Base-by-base conservation (phyloP, 1,140 invertebrate species). In the Ceratina calcarata region DNA sequence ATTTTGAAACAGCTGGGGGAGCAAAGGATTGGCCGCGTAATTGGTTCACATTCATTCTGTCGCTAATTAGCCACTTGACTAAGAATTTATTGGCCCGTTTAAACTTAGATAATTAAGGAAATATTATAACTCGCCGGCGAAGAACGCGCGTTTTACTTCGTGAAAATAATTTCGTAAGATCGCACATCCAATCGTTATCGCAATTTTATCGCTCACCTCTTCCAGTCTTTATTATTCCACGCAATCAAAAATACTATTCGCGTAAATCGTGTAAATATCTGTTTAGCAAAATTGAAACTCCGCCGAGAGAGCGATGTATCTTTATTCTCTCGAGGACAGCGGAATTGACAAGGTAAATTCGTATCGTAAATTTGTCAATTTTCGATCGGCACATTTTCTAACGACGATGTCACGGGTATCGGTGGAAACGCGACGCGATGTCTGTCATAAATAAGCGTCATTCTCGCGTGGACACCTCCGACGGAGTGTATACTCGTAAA, bases 31-130 rank as follows among this genome's bases (percentile, higher is more conserved):
- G n/a, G 37, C 6, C 49, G 27, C 51, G 15, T 57, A 66, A 66
- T 74, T 32, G 37, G 71, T 16, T 45, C 27, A 7, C 72, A 20
- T 74, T 66, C 32, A 73, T 57, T 27, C 55, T 18, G 49, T 1
- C n/a, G 4, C 24, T 74, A 65, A 74, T 74, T 74, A 10, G 49
- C 61, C 27, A 53, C 32, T 74, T 37, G 65, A 65, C n/a, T 62
- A 32, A 2, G 27, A 55, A 74, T 66, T 18, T 66, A 66, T 64
- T 15, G 20, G 13, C 4, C 71, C 18, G 22, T 64, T 62, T 55
- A 73, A 64, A 73, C 51, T 53, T 66, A 22, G 27, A 64, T 74
- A 37, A 66, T 55, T 66, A 74, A 74, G 24, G 37, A 66, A 57
- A 65, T 74, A 74, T 74, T 65, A 57, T 37, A 64, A 18, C n/a